Evolutionary conservation across 2,888 invertebrate genomes (phyloP).

Genomic region (Tetranychus truncatus): DNA sequence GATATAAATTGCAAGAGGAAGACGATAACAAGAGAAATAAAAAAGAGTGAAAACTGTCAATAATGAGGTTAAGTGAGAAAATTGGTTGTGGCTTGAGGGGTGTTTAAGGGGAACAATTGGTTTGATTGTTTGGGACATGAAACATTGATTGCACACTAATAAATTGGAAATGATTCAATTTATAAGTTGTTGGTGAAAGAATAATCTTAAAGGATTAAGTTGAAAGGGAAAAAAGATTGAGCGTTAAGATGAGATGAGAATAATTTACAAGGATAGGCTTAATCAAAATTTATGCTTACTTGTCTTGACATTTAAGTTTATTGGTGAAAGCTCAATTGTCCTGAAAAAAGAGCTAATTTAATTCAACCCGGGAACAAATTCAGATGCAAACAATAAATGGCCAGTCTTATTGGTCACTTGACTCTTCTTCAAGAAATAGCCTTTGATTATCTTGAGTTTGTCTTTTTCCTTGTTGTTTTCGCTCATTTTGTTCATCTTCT

Average conservation of each 20-base stretch:
- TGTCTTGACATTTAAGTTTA: background rate
- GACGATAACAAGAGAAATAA: background rate
- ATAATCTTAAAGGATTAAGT: background rate
- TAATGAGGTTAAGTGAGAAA: background rate
- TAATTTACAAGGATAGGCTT: background rate
- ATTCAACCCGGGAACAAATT: background rate
- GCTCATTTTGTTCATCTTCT: too few relatives aligned
- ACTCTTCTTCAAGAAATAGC: too few relatives aligned
- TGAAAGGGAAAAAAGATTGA: background rate
- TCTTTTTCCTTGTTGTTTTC: too few relatives aligned
- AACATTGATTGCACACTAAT: background rate
- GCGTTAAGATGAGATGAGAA: background rate
- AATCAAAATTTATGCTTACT: background rate
- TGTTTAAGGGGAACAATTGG: background rate
- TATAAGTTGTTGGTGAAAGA: background rate
- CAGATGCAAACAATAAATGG: background rate
- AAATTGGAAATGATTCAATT: slow-evolving; percentile 1
- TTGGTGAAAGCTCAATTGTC: background rate
- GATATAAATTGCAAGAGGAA: background rate
- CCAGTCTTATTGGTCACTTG: background rate
- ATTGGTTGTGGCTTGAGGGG: background rate
- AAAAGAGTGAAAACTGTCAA: background rate
- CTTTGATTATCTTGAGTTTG: too few relatives aligned
- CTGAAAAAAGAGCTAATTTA: background rate
- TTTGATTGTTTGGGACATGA: background rate